A percentile compares a stretch with the other conserved stretches of the same genome.
Conservation (phyloP, 2,888 invertebrate species). For the Calameuta filiformis region DNA sequence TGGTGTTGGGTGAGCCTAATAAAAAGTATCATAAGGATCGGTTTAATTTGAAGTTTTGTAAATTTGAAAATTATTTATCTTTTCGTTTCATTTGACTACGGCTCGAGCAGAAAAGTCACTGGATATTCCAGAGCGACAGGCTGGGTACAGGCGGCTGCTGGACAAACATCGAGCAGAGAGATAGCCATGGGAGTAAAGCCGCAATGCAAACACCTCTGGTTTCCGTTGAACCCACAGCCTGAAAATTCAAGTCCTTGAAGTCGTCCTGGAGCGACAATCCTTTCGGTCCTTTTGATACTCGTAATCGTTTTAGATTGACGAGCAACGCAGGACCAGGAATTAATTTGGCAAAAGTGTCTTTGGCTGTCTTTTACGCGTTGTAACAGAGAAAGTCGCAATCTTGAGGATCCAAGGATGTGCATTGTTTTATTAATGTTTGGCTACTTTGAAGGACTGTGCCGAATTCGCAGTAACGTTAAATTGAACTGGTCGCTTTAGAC, state of each 20-base stretch:
- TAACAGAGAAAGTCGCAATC: neutral
- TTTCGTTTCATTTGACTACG: neutral
- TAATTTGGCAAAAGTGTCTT: neutral
- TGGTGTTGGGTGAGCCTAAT: neutral
- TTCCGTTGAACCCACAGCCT: neutral
- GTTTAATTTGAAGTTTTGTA: neutral
- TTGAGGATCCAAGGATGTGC: neutral
- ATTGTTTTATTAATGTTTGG: too few relatives aligned
- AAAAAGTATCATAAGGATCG: neutral
- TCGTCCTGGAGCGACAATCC: neutral
- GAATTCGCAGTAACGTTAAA: neutral
- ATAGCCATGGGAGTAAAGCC: constrained; percentile 19
- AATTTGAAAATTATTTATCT: neutral
- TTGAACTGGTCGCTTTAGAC: neutral
- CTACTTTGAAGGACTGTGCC: too few relatives aligned
- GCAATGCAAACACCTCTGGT: constrained; percentile 11
- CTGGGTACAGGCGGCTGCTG: constrained; percentile 13
- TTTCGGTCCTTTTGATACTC: neutral
- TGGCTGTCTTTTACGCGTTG: neutral
- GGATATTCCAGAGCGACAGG: constrained; percentile 4
- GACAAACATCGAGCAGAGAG: constrained; percentile 14
- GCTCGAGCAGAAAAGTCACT: neutral
- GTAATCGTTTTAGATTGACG: neutral
- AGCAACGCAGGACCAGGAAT: neutral
- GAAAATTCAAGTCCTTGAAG: neutral